phyloP scores from a whole-genome alignment of 2,113 vertebrate genomes.

The Panthera uncia region DNA sequence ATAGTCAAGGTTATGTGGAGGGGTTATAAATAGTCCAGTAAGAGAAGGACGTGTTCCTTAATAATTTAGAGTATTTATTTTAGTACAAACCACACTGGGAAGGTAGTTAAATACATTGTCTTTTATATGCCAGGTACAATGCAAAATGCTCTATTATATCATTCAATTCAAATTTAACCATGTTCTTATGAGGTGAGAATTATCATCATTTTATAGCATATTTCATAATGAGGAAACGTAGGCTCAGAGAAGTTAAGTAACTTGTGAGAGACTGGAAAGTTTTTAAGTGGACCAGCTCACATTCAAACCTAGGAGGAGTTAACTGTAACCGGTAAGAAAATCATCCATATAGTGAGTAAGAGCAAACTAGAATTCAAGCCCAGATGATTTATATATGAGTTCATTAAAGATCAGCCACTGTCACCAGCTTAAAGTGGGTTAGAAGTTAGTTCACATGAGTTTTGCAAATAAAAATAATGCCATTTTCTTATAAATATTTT shows the following conservation, averaged over 20 bases:
- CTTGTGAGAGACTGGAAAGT: background rate
- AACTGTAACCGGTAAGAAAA: background rate
- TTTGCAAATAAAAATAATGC: background rate
- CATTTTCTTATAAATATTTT: conserved; percentile 10
- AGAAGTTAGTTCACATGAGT: background rate
- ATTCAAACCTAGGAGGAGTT: background rate
- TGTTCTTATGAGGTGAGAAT: background rate
- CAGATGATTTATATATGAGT: background rate
- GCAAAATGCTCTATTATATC: background rate
- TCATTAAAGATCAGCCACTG: background rate
- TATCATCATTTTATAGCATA: background rate
- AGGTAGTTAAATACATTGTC: background rate
- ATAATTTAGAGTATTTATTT: conserved; percentile 13
- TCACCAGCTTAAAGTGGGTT: background rate
- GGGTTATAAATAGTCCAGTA: background rate
- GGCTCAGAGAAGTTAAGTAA: background rate
- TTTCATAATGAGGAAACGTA: conserved; percentile 11
- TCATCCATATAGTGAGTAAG: background rate
- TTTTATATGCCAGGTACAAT: background rate
- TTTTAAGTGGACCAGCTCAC: background rate
- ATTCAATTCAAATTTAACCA: conserved; percentile 25
- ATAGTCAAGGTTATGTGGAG: background rate
- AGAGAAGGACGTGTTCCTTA: background rate
- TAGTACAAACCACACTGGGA: background rate
- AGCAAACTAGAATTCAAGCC: background rate